Base-by-base conservation (phyloP, 1,140 invertebrate species). In the Elymnias hypermnestra region DNA sequence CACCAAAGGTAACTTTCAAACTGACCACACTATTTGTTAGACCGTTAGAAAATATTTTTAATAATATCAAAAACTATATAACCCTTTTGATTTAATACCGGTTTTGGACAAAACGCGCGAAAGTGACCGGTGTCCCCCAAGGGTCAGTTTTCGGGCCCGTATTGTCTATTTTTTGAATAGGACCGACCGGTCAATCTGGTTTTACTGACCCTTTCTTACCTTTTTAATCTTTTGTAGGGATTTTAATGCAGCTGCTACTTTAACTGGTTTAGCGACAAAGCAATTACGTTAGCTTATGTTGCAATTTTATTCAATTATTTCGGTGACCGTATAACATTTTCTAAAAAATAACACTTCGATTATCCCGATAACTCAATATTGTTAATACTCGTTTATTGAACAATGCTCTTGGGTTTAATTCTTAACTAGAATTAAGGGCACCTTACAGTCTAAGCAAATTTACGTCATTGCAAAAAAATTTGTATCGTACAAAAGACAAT, bases 171-270 rank as follows among this genome's bases (percentile, higher is more conserved):
- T 67, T 69, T 68, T 68, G 58, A 70, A 68, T 63, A 63, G 63
- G 59, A 78, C 75, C 77, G 78, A 78, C 75, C 77, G 78, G 78
- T 79, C 78, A 84, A 75, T 82, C 79, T 73, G 68, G 75, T 83
- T 81, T 66, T 40, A 51, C 68, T 81, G 81, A 84, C 81, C 81
- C 81, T 82, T 82, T 61, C 77, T 77, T 81, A 60, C 63, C 62
- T 66, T 63, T 61, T 61, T 48, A 65, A 65, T 57, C 54, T 58
- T 63, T 66, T 66, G 56, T 59, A 52, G 39, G 40, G 57, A 61
- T 66, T 72, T 62, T 47, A 51, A 55, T 50, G 65, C 74, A 83
- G 78, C 78, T 79, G 78, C 59, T 62, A 49, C 36, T 47, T 58
- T 44, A 41, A 70, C 62, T 61, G 54, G 64, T 60, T 42, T 37